These are phyloP conservation scores for Cryptoprocta ferox DNA, from an alignment of 2,797 vertebrate species.

Conservation along the genomic window DNA sequence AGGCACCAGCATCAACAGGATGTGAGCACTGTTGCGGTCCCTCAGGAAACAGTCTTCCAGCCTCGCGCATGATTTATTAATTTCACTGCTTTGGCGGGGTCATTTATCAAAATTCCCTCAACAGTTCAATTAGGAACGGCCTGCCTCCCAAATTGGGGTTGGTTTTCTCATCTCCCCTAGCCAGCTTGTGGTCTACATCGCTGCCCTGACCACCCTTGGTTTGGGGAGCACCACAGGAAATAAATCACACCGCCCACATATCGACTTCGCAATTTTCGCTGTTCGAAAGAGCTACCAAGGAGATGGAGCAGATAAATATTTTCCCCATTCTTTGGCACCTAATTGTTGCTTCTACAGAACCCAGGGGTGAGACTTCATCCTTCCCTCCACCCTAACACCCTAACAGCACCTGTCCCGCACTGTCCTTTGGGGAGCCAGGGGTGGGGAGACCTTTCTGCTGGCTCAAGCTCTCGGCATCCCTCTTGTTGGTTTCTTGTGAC, in stretches of 20 bases:
- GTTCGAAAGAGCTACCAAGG: neutral
- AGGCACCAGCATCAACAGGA: neutral
- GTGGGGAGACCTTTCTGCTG: neutral
- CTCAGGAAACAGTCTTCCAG: conserved; percentile 61
- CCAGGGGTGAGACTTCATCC: neutral
- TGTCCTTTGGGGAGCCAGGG: no score
- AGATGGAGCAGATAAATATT: conserved; percentile 62
- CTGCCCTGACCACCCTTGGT: conserved; percentile 67
- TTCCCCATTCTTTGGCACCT: conserved; percentile 48
- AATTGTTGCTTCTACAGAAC: neutral
- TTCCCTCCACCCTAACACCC: neutral
- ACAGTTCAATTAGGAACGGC: conserved; percentile 77
- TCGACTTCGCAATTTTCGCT: conserved; percentile 38
- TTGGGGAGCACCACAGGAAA: conserved; percentile 57
- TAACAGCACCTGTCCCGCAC: neutral
- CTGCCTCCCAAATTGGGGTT: conserved; percentile 76
- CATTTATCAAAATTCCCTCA: conserved; percentile 81
- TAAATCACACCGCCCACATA: conserved; percentile 75
- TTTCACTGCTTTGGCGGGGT: conserved; percentile 44
- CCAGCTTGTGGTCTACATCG: conserved; percentile 61
- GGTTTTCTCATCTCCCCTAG: conserved; percentile 73
- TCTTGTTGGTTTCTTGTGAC: neutral
- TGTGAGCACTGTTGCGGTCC: neutral
- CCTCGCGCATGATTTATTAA: conserved; percentile 74
- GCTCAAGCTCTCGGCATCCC: neutral